phyloP scores from a whole-genome alignment of 1,140 invertebrate genomes.

The Eriocheir sinensis region DNA sequence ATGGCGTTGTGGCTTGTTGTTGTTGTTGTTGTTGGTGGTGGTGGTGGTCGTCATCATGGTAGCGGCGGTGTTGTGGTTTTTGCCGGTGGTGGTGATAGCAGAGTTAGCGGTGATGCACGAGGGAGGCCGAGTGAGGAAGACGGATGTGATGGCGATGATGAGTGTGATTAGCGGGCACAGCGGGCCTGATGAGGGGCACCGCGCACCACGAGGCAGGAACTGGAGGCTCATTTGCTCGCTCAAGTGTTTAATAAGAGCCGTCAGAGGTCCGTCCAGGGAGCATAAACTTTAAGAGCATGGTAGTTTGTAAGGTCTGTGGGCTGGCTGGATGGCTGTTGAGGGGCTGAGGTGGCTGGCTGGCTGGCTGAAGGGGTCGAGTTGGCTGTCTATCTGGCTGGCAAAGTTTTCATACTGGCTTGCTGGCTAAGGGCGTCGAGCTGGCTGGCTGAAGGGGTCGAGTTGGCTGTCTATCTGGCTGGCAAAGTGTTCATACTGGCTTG shows the following conservation, averaged over 20 bases:
- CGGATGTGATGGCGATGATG: background rate
- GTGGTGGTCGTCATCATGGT: no score
- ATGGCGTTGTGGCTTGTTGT: background rate
- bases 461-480: no score
- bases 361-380: no score
- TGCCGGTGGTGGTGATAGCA: background rate
- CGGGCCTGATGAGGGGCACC: background rate
- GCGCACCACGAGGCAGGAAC: background rate
- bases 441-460: no score
- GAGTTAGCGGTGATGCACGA: background rate
- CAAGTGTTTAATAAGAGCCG: constrained; percentile 6
- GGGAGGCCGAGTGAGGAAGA: background rate
- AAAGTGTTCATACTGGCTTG: no score
- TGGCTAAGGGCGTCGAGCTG: no score
- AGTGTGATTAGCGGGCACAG: background rate
- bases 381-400: no score
- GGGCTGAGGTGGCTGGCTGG: no score
- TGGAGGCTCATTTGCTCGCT: background rate
- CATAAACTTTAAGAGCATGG: background rate
- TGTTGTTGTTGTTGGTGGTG: background rate
- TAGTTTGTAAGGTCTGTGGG: background rate
- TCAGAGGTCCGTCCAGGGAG: background rate
- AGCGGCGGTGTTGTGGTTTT: background rate
- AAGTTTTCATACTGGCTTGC: no score
- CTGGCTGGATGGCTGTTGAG: no score